A percentile compares a stretch with the other conserved stretches of the same genome.
These are phyloP conservation scores for Onchidella celtica DNA, from an alignment of 2,888 invertebrate species.

Conservation along the genomic window DNA sequence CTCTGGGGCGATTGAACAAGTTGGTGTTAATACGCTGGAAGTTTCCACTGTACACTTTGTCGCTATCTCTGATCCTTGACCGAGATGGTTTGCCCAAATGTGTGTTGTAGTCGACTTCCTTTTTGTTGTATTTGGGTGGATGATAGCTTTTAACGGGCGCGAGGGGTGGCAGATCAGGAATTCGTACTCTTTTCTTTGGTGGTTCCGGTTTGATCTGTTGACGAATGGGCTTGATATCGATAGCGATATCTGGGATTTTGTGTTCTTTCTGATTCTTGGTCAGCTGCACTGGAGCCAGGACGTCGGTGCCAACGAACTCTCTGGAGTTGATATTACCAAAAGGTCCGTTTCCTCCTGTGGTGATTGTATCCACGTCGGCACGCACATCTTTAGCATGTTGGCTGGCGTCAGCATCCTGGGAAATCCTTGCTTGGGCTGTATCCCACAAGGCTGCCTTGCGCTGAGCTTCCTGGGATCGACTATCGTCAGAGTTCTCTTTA, in stretches of 20 bases:
- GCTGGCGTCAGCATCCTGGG: background rate
- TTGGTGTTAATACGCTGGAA: constrained; percentile 35
- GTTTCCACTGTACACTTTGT: constrained; percentile 9
- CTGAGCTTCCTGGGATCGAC: constrained; percentile 29
- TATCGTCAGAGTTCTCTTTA: constrained; percentile 37
- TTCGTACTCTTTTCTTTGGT: constrained; percentile 15
- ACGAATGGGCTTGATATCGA: constrained; percentile 32
- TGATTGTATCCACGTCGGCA: constrained; percentile 10
- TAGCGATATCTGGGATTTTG: constrained; percentile 33
- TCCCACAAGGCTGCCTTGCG: constrained; percentile 42
- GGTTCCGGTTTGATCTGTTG: constrained; percentile 33
- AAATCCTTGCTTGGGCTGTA: constrained; percentile 6
- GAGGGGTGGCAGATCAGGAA: constrained; percentile 30
- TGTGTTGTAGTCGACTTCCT: constrained; percentile 42
- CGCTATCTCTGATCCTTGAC: constrained; percentile 7
- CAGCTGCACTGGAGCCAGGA: background rate
- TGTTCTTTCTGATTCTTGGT: constrained; percentile 10
- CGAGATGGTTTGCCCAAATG: background rate
- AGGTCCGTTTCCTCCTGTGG: constrained; percentile 23
- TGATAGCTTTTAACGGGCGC: constrained; percentile 35
- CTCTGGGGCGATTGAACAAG: constrained; percentile 32
- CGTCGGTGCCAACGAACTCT: constrained; percentile 25
- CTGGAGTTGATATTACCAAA: constrained; percentile 32
- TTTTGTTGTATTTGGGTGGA: constrained; percentile 41
- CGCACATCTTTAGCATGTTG: background rate